Conservation (phyloP, 2,113 vertebrate genomes). For the Dendropsophus ebraccatus region DNA sequence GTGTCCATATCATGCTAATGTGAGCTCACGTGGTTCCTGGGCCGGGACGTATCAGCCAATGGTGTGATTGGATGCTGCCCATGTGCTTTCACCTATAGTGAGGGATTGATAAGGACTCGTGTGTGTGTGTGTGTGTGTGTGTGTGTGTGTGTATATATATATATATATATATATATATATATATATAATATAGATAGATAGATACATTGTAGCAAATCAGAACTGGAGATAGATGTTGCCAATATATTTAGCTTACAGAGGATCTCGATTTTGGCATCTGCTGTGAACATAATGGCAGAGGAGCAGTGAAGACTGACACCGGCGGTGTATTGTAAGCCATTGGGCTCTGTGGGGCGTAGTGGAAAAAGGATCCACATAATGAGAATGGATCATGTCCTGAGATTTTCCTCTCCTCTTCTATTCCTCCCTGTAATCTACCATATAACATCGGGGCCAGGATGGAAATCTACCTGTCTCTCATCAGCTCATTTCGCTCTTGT, state of each 20-base stretch:
- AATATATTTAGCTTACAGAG: not conserved
- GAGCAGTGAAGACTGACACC: not conserved
- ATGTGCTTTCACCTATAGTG: too few relatives aligned
- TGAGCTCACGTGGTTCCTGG: too few relatives aligned
- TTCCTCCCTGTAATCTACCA: not conserved
- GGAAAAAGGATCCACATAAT: not conserved
- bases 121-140: too few relatives aligned
- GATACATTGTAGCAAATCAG: not conserved
- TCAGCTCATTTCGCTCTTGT: constrained; percentile 22
- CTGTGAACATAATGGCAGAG: not conserved
- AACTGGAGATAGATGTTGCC: not conserved
- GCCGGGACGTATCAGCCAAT: too few relatives aligned
- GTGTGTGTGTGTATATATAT: too few relatives aligned
- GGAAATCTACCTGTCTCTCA: constrained; percentile 39
- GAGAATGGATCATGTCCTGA: not conserved
- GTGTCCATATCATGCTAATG: too few relatives aligned
- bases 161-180: too few relatives aligned
- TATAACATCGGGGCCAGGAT: not conserved
- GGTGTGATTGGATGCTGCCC: too few relatives aligned
- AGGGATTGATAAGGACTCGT: too few relatives aligned
- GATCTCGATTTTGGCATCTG: not conserved
- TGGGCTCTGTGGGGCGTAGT: not conserved
- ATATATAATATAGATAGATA: too few relatives aligned
- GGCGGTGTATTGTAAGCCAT: not conserved
- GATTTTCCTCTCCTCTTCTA: not conserved